Evolutionary conservation across 1,140 invertebrate species (phyloP).

Genomic region (Drosophila pandora): DNA sequence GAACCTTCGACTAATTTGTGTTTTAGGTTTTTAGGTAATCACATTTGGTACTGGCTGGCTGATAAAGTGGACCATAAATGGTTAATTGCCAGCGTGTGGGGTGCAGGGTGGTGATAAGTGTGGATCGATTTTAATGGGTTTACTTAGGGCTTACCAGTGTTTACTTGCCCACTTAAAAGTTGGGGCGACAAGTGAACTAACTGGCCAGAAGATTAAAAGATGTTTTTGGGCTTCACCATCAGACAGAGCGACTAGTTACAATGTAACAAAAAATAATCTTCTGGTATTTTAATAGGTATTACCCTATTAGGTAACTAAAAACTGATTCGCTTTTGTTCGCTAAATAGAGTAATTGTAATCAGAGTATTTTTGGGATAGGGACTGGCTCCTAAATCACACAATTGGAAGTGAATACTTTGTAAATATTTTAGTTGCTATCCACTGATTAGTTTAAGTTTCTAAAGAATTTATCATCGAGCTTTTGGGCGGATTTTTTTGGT

Average conservation of each 20-base stretch:
- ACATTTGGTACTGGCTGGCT: slow-evolving; percentile 34
- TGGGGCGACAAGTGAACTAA: neutral
- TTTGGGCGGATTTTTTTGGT: no score
- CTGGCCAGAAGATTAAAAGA: slow-evolving; percentile 20
- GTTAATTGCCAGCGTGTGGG: slow-evolving; percentile 19
- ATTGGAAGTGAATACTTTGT: no score
- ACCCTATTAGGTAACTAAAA: no score
- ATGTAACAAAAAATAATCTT: neutral
- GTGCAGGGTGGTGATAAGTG: slow-evolving; percentile 29
- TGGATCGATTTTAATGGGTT: slow-evolving; percentile 34
- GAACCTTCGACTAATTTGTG: slow-evolving; percentile 45
- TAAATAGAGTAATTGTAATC: no score
- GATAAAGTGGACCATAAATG: slow-evolving; percentile 30
- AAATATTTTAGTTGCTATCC: no score
- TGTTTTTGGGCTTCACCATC: slow-evolving; percentile 5
- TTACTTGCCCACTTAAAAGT: slow-evolving; percentile 26
- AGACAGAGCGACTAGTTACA: neutral
- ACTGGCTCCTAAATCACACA: no score
- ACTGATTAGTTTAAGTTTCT: no score
- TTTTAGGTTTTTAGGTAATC: slow-evolving; percentile 60
- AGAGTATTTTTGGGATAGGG: no score
- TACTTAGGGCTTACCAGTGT: slow-evolving; percentile 17
- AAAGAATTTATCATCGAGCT: no score
- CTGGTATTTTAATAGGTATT: neutral
- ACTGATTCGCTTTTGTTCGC: no score